A percentile compares a stretch with the other conserved stretches of the same genome.
These are phyloP conservation scores for Xenopus petersii DNA, from an alignment of 2,797 vertebrate genomes.

Conservation along the genomic window DNA sequence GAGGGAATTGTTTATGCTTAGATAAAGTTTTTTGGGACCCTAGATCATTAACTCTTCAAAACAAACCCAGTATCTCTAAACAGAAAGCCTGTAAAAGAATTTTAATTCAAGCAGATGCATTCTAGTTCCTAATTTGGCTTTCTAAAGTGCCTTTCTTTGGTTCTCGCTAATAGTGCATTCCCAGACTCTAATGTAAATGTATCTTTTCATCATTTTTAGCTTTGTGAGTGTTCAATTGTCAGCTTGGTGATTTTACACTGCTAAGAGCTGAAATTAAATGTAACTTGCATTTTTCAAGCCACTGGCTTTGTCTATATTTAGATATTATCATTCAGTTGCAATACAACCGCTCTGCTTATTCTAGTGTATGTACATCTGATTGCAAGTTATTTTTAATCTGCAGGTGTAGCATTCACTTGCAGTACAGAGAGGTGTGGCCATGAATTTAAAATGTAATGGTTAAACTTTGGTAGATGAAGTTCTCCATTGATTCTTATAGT, in stretches of 20 bases:
- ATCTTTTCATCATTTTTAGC: conserved; percentile 33
- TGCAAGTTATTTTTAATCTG: too few relatives aligned
- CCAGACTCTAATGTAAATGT: conserved; percentile 30
- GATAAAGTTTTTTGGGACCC: too few relatives aligned
- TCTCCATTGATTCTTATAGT: too few relatives aligned
- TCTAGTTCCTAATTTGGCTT: not conserved
- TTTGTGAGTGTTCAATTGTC: conserved; percentile 17
- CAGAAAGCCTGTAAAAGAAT: too few relatives aligned
- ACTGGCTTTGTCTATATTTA: conserved; percentile 8
- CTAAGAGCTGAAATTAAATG: conserved; percentile 40
- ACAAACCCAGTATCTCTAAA: too few relatives aligned
- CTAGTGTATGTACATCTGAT: not conserved
- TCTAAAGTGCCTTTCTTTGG: conserved; percentile 20
- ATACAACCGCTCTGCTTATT: not conserved
- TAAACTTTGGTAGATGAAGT: too few relatives aligned
- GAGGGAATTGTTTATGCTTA: too few relatives aligned
- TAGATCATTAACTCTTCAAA: too few relatives aligned
- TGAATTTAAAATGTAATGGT: too few relatives aligned
- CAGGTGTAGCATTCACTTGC: too few relatives aligned
- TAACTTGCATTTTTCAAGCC: conserved; percentile 34
- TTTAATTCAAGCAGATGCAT: too few relatives aligned
- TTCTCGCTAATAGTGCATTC: conserved; percentile 20
- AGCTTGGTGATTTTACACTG: conserved; percentile 21
- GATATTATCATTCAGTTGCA: not conserved
- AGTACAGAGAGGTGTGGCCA: too few relatives aligned